Base-by-base conservation (phyloP, 2,888 invertebrate genomes). In the Lissocephala sabroskyi region DNA sequence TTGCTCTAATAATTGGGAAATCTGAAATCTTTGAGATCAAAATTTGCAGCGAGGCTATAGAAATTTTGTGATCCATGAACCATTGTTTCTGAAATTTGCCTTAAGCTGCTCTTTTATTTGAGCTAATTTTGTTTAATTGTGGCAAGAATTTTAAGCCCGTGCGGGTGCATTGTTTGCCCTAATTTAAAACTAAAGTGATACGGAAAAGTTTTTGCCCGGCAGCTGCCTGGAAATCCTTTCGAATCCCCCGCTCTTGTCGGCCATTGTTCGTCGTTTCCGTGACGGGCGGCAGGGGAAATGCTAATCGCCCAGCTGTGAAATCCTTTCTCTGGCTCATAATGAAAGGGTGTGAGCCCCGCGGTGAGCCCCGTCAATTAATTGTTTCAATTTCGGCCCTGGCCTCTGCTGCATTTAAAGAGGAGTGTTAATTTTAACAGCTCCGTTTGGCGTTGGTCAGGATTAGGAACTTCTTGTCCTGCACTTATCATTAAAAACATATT, bases 91-190 rank as follows among this genome's bases (percentile, higher is more conserved):
- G 45, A 73, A 62, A 73, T 77, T 78, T 77, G 62, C 41, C 55
- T 57, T 74, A 75, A 79, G 56, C 75, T 60, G 30, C 35, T 61
- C 77, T 79, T 77, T 66, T 74, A 77, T 56, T 74, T 79, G 48
- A 76, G 59, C 74, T 78, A 73, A 79, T 76, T 76, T 76, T 33
- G 56, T 78, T 73, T 74, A 78, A 79, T 78, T 77, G 77, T 79
- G 62, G 32, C 78, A 67, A 51, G 54, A 39, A 52, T 45, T 14
- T 32, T 66, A 75, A 75, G 52, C 48, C 52, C 1, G 48, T 28
- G 49, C 56, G 52, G 58, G 71, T 62, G 63, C 56, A 59, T 56
- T 71, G 65, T 78, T 78, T 78, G 73, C 58, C 57, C 66, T 78
- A 71, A 74, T 78, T 74, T 65, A 71, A 65, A 46, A 44, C 52